Conservation (phyloP, 2,113 vertebrate genomes). For the Microcebus griseorufus region DNA sequence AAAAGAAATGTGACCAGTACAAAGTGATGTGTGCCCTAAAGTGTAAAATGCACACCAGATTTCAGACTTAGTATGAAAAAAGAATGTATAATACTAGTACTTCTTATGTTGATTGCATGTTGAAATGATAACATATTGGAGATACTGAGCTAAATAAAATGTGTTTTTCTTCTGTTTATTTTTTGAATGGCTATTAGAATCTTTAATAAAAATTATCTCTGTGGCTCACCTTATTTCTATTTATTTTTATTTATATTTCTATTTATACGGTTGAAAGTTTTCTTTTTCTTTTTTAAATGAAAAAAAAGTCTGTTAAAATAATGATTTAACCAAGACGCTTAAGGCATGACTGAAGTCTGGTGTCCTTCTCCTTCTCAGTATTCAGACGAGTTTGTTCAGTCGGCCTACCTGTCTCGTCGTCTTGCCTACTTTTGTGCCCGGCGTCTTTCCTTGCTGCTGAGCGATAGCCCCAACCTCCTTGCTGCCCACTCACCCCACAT, state of each 20-base stretch:
- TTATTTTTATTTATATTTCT: not conserved
- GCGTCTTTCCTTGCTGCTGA: conserved; percentile 82
- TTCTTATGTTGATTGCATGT: not conserved
- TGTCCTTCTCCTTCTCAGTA: conserved; percentile 77
- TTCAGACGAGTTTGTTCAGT: conserved; percentile 88
- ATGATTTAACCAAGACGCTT: not conserved
- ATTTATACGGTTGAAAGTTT: not conserved
- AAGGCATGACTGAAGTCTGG: not conserved
- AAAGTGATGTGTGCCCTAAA: not conserved
- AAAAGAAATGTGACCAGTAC: not conserved
- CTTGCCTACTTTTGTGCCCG: conserved; percentile 88
- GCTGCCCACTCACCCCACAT: conserved; percentile 82
- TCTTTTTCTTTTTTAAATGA: not conserved
- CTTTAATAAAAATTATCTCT: not conserved
- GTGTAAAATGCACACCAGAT: not conserved
- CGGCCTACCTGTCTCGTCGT: conserved; percentile 87
- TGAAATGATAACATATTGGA: not conserved
- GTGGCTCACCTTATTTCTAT: not conserved
- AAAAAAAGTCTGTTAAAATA: not conserved
- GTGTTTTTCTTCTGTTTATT: not conserved
- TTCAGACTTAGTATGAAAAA: not conserved
- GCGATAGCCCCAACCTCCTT: conserved; percentile 79
- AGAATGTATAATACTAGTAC: not conserved
- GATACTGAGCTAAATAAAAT: not conserved
- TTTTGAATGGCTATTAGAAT: not conserved